These are phyloP conservation scores for Aegotheles bennettii DNA, from an alignment of 2,113 vertebrate genomes.

Conservation along the genomic window DNA sequence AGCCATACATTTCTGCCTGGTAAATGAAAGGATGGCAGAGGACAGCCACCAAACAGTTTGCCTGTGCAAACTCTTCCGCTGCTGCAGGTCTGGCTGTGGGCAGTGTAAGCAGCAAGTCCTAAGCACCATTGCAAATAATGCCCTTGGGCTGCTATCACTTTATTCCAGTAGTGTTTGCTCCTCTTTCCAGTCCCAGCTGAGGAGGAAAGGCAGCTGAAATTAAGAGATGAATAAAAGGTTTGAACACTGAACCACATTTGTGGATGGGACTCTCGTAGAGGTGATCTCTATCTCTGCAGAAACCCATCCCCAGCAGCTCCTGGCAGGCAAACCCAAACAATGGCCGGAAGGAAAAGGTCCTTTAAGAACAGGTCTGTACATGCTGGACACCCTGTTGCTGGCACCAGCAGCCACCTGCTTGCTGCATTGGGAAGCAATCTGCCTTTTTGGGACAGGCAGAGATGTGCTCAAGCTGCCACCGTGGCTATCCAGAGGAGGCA, in stretches of 20 bases:
- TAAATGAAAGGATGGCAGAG: neutral
- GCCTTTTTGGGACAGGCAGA: neutral
- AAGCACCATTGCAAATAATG: neutral
- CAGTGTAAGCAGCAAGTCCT: neutral
- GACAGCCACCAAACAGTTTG: neutral
- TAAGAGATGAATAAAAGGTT: neutral
- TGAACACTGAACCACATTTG: neutral
- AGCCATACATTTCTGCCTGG: neutral
- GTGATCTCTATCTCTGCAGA: neutral
- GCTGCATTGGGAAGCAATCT: neutral
- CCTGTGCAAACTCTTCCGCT: neutral
- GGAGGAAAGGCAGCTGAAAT: neutral
- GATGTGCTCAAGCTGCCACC: neutral
- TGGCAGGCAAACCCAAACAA: neutral
- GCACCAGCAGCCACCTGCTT: neutral
- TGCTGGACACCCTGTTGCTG: neutral
- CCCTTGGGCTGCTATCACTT: neutral
- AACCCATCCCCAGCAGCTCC: neutral
- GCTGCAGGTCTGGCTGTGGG: neutral
- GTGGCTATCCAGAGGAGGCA: neutral
- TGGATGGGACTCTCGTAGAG: neutral
- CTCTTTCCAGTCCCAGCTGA: neutral
- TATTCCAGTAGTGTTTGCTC: neutral
- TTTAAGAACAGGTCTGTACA: rapidly evolving
- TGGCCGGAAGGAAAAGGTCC: neutral